Conservation (phyloP, 2,113 vertebrate genomes). For the Bombycilla garrulus region DNA sequence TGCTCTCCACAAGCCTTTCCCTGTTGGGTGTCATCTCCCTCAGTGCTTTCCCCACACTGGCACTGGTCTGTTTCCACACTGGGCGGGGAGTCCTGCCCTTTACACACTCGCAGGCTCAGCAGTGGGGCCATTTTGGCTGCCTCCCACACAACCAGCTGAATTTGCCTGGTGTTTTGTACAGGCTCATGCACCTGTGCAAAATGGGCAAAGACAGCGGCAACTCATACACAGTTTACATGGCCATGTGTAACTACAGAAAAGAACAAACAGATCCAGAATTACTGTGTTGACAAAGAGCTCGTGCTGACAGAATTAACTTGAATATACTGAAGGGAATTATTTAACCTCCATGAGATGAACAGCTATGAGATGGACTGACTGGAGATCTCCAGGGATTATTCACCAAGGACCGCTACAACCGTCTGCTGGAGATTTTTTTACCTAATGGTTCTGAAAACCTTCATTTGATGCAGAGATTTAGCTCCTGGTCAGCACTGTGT, state of each 20-base stretch:
- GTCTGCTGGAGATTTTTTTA: background rate
- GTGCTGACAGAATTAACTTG: background rate
- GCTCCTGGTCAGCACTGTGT: background rate
- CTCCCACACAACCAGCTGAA: background rate
- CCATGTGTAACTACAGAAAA: background rate
- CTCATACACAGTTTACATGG: rapidly evolving
- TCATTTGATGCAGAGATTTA: background rate
- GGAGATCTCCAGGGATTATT: background rate
- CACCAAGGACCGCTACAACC: background rate
- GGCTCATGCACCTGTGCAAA: background rate
- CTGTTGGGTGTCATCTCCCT: background rate
- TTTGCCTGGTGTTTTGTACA: background rate
- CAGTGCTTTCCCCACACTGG: rapidly evolving
- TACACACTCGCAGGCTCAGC: background rate
- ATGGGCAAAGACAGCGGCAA: background rate
- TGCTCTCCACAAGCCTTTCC: background rate
- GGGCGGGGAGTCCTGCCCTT: background rate
- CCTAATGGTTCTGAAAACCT: background rate
- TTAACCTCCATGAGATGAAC: background rate
- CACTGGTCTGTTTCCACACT: background rate
- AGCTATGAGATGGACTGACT: background rate
- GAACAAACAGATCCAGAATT: background rate
- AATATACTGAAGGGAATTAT: background rate
- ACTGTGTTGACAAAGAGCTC: background rate
- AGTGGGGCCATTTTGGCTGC: background rate